Base-by-base conservation (phyloP, 1,140 invertebrate species). In the Leptinotarsa lineolata region DNA sequence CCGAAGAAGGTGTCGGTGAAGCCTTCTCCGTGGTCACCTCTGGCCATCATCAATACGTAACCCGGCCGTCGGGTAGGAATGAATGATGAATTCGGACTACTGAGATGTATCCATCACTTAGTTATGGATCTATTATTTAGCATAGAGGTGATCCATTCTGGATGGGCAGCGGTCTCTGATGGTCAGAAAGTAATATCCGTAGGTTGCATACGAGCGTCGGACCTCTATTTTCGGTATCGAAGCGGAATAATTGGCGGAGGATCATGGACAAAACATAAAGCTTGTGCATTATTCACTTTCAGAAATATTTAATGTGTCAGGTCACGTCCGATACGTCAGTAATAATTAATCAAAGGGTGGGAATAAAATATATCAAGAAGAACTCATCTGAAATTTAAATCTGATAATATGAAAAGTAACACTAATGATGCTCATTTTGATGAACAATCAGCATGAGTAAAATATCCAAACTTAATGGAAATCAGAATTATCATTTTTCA, bases 11-110 rank as follows among this genome's bases (percentile, higher is more conserved):
- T 79, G 76, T 76, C 73, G 77, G 78, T 44, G 68, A 77, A 22
- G 75, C 79, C 78, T 78, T 77, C 71, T 72, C 75, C 73, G 75
- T 73, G 77, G 78, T 80, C 78, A 80, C 78, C 77, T 80, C 72
- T 74, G 76, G 77, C 75, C 78, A 73, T 74, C 80, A 78, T 80
- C 75, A 78, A 79, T 80, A 71, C 59, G 69, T 82, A 78, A 79
- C 80, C 72, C 46, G 71, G 48, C 54, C 20, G 71, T 65, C 63
- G 45, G 66, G 58, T 70, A 72, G 69, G 67, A 63, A 74, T 81
- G 78, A 81, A 80, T 81, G 79, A 81, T 81, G 79, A 76, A 81
- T 80, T 72, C 66, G 70, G 69, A 73, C 76, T 69, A 74, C 69
- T 69, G 77, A 79, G 74, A 76, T 75, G 72, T 68, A 79, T 79